phyloP scores from a whole-genome alignment of 2,113 vertebrate genomes.

The Alouatta palliata region DNA sequence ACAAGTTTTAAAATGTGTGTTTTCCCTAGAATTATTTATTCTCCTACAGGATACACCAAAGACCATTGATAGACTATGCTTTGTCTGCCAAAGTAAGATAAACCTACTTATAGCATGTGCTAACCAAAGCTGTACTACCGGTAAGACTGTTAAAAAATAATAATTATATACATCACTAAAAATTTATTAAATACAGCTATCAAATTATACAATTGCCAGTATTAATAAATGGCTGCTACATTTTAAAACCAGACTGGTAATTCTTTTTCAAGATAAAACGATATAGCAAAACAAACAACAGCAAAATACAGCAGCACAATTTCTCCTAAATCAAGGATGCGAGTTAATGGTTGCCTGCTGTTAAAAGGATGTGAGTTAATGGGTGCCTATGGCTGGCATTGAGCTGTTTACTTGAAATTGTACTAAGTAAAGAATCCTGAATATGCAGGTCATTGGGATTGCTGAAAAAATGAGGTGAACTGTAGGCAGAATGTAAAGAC shows the following conservation, averaged over 20 bases:
- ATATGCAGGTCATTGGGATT: neutral
- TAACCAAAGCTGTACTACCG: neutral
- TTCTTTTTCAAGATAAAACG: neutral
- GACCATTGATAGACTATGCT: neutral
- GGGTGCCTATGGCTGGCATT: neutral
- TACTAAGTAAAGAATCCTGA: neutral
- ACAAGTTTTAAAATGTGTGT: neutral
- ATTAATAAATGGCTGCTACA: neutral
- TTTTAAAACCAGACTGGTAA: neutral
- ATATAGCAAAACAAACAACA: neutral
- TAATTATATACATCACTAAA: neutral
- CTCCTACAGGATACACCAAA: neutral
- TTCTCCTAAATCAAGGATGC: neutral
- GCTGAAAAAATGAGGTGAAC: neutral
- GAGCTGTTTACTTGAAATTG: neutral
- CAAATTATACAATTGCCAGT: neutral
- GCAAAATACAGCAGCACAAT: neutral
- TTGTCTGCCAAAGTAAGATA: neutral
- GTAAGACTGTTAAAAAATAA: neutral
- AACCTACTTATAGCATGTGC: neutral
- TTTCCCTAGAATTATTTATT: neutral
- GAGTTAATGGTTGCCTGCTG: neutral
- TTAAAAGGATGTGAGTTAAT: neutral
- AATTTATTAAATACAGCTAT: neutral
- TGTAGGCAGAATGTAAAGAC: neutral